Conservation (phyloP, 2,797 vertebrate genomes). For the Pangasius djambal region DNA sequence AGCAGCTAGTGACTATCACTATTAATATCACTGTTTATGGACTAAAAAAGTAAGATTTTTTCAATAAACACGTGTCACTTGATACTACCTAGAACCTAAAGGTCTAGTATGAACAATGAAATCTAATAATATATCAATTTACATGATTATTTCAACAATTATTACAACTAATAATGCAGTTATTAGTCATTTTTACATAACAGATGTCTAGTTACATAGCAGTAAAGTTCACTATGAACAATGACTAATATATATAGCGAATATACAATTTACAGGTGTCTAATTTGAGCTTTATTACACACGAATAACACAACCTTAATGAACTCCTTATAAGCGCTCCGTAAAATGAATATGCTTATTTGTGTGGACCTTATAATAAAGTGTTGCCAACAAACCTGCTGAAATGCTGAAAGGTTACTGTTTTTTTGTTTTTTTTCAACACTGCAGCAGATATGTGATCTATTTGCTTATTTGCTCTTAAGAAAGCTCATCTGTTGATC, state of each 20-base stretch:
- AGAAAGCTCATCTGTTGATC: constrained; percentile 2
- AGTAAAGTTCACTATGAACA: neutral
- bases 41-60: neutral
- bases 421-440: neutral
- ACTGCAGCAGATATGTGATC: neutral
- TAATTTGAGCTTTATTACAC: neutral
- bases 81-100: neutral
- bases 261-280: neutral
- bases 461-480: neutral
- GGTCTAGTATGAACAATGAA: neutral
- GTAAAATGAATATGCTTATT: neutral
- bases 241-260: neutral
- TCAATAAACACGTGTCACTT: neutral
- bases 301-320: neutral
- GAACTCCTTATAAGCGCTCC: neutral
- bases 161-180: neutral
- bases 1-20: neutral
- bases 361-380: neutral
- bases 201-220: neutral
- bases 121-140: neutral
- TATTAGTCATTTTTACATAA: neutral
- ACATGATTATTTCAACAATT: neutral
- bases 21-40: neutral
- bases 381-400: neutral
- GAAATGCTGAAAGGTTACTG: neutral